A percentile compares a stretch with the other conserved stretches of the same genome.
phyloP scores from a whole-genome alignment of 2,888 invertebrate genomes.

The Dynastes maya region DNA sequence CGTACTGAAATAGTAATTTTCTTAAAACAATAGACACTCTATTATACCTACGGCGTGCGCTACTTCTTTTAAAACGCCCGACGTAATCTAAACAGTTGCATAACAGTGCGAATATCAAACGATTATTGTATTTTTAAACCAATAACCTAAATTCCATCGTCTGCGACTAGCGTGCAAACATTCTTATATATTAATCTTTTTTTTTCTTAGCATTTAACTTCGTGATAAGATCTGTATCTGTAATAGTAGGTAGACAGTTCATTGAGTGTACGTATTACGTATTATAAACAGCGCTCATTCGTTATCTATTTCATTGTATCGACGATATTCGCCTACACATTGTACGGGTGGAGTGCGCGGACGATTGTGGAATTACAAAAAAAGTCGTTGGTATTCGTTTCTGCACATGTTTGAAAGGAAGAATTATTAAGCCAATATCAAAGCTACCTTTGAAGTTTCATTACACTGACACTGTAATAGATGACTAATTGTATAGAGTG shows the following conservation, averaged over 20 bases:
- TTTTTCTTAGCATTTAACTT: constrained; percentile 25
- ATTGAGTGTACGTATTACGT: constrained; percentile 18
- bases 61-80: background rate
- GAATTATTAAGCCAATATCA: constrained; percentile 29
- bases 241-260: constrained; percentile 24
- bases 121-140: constrained; percentile 39
- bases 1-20: background rate
- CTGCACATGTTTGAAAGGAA: constrained; percentile 38
- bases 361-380: constrained; percentile 36
- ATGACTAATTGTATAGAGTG: constrained; percentile 16
- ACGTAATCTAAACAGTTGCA: constrained; percentile 2
- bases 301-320: constrained; percentile 36
- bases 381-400: constrained; percentile 26
- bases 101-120: constrained; percentile 34
- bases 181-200: constrained; percentile 43
- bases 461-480: constrained; percentile 3
- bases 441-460: constrained; percentile 20
- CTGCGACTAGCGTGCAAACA: constrained; percentile 38
- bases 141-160: constrained; percentile 41
- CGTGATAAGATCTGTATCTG: constrained; percentile 39
- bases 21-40: constrained; percentile 2
- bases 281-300: constrained; percentile 32
- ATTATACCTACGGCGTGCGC: background rate
- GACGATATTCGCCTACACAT: constrained; percentile 35
- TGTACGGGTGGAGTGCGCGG: constrained; percentile 40